Evolutionary conservation across 1,140 invertebrate species (phyloP), one percentile per base, ranked within the genome.

Genomic region (Plectus sambesii): DNA sequence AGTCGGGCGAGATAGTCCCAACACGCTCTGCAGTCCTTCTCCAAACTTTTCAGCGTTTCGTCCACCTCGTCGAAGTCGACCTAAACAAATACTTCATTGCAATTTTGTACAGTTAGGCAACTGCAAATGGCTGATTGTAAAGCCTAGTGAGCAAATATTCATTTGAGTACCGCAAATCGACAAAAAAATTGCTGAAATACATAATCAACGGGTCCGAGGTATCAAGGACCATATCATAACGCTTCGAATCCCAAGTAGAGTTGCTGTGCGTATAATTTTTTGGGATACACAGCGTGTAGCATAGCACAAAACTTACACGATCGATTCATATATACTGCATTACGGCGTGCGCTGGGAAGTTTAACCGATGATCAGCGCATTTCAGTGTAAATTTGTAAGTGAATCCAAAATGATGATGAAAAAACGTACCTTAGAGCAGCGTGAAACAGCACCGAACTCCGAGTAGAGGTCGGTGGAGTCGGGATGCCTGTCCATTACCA

Each of bases 1-100:
- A 97, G 88, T 24, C 85, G 78, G 74, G 92, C 90, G 52, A 98
- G 78, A 71, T 96, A 84, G 71, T 97, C 90, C 85, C 89, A 97
- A 0, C 87, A 93, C 8, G 84, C 81, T 70, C 96, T 97, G 73
- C 93, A 98, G 68, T 98, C 92, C 19, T 77, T 76, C 72, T 98
- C 90, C 62, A 98, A 77, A 65, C 84, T 84, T 26, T 77, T 74
- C 15, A 98, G 79, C 69, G 87, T 96, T 37, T 79, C 73, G 4
- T 79, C 76, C 8, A 92, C 72, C 56, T 90, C 82, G 51, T 87
- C 84, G 69, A 87, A 93, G 69, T 93, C 87, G 2, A 89, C 82
- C 70, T 86, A 84, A 22, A 61, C 2, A 9, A 5, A 15, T 2
- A 5, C 9, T n/a, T n/a, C n/a, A n/a, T n/a, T n/a, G n/a, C 27